phyloP scores from a whole-genome alignment of 2,797 vertebrate genomes.

The Microctenopoma stevenorrisi region DNA sequence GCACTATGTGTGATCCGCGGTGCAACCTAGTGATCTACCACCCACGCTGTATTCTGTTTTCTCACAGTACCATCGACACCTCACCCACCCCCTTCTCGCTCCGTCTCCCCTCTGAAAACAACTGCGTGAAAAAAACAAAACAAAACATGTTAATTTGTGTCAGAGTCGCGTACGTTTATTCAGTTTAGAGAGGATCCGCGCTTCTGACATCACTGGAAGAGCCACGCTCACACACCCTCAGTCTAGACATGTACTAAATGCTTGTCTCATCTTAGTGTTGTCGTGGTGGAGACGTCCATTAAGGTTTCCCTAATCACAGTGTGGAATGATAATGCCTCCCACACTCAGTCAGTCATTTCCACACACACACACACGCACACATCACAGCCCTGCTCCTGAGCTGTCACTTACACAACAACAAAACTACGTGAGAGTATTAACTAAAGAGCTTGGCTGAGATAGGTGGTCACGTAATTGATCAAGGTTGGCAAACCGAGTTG shows the following conservation, averaged over 20 bases:
- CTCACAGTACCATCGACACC: constrained; percentile 14
- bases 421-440: constrained; percentile 66
- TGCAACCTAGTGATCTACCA: constrained; percentile 20
- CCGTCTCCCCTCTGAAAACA: constrained; percentile 8
- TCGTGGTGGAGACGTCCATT: constrained; percentile 67
- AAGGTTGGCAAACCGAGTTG: constrained; percentile 76
- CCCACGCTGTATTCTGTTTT: constrained; percentile 30
- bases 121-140: constrained; percentile 1
- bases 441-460: constrained; percentile 69
- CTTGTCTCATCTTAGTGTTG: constrained; percentile 60
- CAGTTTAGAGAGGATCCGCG: constrained; percentile 26
- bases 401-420: constrained; percentile 53
- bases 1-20: constrained; percentile 8
- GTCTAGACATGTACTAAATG: constrained; percentile 66
- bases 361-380: constrained; percentile 20
- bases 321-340: constrained; percentile 63
- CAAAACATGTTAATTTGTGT: constrained; percentile 47
- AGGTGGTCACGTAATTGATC: constrained; percentile 79
- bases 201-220: constrained; percentile 28
- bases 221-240: constrained; percentile 9
- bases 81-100: neutral
- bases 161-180: constrained; percentile 34
- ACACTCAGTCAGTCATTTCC: constrained; percentile 40
- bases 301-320: constrained; percentile 72
- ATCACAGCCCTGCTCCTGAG: constrained; percentile 14